Conservation (phyloP, 2,113 vertebrate species). For the Gnathochromis pfefferi region DNA sequence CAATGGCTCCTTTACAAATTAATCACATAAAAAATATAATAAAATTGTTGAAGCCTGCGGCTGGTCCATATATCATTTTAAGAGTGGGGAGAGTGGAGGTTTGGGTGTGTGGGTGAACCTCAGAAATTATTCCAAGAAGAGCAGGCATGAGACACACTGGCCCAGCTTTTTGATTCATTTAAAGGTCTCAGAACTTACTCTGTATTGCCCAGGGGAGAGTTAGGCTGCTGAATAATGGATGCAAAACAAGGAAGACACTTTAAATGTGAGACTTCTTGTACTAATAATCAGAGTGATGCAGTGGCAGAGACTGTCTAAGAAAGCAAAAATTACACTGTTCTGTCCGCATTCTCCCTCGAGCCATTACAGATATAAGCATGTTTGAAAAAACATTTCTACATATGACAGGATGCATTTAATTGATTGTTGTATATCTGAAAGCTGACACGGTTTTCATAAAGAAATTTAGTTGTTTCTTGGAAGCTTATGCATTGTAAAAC, state of each 20-base stretch:
- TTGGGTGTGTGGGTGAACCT: not conserved
- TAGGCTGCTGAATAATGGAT: slow-evolving; percentile 57
- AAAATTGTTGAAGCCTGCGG: not conserved
- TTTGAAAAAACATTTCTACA: not conserved
- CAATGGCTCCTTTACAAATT: slow-evolving; percentile 44
- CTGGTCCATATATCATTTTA: slow-evolving; percentile 28
- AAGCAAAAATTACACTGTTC: not conserved
- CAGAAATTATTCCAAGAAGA: not conserved
- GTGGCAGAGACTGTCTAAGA: not conserved
- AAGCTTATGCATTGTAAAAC: not conserved
- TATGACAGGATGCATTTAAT: not conserved
- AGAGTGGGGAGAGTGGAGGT: not conserved
- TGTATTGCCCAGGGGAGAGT: slow-evolving; percentile 21
- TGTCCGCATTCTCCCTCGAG: not conserved
- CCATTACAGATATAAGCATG: not conserved
- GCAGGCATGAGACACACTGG: not conserved
- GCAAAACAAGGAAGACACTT: slow-evolving; percentile 28
- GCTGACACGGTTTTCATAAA: not conserved
- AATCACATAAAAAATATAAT: slow-evolving; percentile 12
- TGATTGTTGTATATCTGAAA: not conserved
- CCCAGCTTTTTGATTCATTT: slow-evolving; percentile 50
- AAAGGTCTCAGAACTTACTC: slow-evolving; percentile 41
- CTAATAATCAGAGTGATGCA: not conserved
- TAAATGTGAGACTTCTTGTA: slow-evolving; percentile 2
- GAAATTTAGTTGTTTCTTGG: not conserved